Evolutionary conservation across 2,888 invertebrate genomes (phyloP), one percentile per base, ranked within the genome.

Genomic region (Synergus itoensis): DNA sequence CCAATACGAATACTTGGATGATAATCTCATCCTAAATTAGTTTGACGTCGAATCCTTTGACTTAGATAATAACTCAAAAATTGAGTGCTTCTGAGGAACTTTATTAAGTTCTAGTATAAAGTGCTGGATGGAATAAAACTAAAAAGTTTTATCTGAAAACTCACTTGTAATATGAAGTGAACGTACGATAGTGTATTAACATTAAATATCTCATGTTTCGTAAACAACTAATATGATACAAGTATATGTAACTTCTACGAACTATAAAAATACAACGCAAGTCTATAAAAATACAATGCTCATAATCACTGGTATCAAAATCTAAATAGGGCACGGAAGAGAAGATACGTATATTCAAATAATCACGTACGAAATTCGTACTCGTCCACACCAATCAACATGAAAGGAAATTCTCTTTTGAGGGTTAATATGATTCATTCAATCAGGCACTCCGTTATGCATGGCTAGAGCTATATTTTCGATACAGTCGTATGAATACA

Each of bases 361-460:
- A 73, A 57, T 12, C 40, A 57, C n/a, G 36, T 53, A 73, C 81
- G 83, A 80, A 82, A 84, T 81, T 83, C 80, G 78, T 83, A 82
- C 80, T 76, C 45, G 62, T 76, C 43, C 62, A 28, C 76, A 28
- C 67, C 43, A 28, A 36, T 40, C 21, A 36, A 48, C 18, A 43
- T 75, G 57, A 12, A 76, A 77, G 65, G 79, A 48, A 76, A 80
- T 67, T 78, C 76, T 83, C 82, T 85, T 86, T 86, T 85, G 84
- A 82, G 77, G 79, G 69, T 87, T 87, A 88, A 86, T 86, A 85
- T 85, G 84, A 90, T 89, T 90, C 89, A 90, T 88, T 90, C 89
- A 73, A 88, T 90, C 91, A 91, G 91, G 91, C 91, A 91, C 91
- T 91, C 91, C 89, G 89, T 90, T 91, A 90, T 88, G 87, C 88